Percentiles rank a stretch among this genome's conserved stretches.
phyloP scores from a whole-genome alignment of 1,140 invertebrate species.

The Dendroctonus valens region DNA sequence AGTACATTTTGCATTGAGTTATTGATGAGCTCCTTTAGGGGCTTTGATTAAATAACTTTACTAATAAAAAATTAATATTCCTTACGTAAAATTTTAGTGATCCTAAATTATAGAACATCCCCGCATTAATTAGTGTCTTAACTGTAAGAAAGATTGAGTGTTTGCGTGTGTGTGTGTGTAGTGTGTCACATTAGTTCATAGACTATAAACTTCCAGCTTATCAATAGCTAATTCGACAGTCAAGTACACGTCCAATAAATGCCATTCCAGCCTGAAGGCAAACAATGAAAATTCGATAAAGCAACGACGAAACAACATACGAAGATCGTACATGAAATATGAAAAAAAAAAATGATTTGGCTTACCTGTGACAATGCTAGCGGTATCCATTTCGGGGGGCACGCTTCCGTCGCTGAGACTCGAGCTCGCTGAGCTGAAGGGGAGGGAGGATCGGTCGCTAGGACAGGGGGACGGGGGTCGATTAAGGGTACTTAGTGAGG shows the following conservation, averaged over 20 bases:
- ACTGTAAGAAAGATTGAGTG: too few relatives aligned
- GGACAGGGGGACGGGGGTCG: slow-evolving; percentile 79
- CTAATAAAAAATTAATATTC: too few relatives aligned
- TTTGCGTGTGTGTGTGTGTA: too few relatives aligned
- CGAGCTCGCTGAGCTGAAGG: slow-evolving; percentile 85
- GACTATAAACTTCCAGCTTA: too few relatives aligned
- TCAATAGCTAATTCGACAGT: too few relatives aligned
- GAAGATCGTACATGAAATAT: neutral
- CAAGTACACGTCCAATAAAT: neutral
- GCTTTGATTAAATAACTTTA: too few relatives aligned
- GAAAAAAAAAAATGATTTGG: neutral
- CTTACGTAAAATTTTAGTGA: too few relatives aligned
- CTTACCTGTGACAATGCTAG: slow-evolving; percentile 84
- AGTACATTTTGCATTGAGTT: too few relatives aligned
- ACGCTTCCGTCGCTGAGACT: slow-evolving; percentile 73
- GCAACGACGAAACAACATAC: slow-evolving; percentile 3
- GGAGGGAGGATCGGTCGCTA: slow-evolving; percentile 74
- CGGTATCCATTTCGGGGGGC: slow-evolving; percentile 75
- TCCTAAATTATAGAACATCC: too few relatives aligned
- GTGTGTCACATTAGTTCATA: too few relatives aligned
- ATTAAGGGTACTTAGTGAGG: slow-evolving; percentile 51
- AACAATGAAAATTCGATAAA: neutral
- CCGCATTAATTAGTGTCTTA: too few relatives aligned
- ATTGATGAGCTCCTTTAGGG: too few relatives aligned
- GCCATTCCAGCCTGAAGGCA: neutral